Percentiles rank a stretch among this genome's conserved stretches.
These are phyloP conservation scores for Echeneis naucrates DNA, from an alignment of 2,797 vertebrate species.

Conservation along the genomic window DNA sequence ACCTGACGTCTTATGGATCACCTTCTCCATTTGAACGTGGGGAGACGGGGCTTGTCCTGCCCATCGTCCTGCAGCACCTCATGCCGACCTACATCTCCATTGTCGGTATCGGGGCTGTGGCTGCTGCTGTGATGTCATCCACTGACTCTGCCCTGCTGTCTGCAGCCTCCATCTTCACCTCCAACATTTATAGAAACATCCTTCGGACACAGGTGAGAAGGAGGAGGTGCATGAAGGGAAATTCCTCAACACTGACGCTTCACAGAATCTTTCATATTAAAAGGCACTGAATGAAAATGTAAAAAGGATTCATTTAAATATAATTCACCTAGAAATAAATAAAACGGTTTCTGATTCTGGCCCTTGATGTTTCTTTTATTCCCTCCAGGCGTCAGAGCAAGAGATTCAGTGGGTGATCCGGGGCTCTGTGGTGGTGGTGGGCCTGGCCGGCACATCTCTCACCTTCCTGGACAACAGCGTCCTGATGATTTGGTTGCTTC, in stretches of 20 bases:
- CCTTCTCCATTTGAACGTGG: constrained; percentile 54
- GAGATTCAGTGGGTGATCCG: constrained; percentile 85
- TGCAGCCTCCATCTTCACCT: constrained; percentile 72
- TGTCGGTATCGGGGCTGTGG: constrained; percentile 65
- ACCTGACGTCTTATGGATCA: constrained; percentile 62
- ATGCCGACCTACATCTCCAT: constrained; percentile 65
- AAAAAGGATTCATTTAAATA: too few species aligned
- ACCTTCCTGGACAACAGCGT: constrained; percentile 81
- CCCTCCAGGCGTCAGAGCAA: constrained; percentile 76
- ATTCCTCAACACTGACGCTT: too few species aligned
- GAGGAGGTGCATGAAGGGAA: too few species aligned
- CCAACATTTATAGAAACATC: constrained; percentile 69
- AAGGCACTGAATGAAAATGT: too few species aligned
- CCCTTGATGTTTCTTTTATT: background rate
- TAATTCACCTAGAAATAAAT: background rate
- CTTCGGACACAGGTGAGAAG: constrained; percentile 55
- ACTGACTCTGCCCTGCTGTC: constrained; percentile 76
- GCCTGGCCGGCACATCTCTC: constrained; percentile 74
- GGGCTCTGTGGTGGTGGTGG: constrained; percentile 77
- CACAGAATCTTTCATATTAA: too few species aligned
- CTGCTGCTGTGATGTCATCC: constrained; percentile 72
- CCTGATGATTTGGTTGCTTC: constrained; percentile 84
- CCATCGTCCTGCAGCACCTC: constrained; percentile 63
- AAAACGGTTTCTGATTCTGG: background rate
- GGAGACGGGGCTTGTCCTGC: constrained; percentile 61